These are phyloP conservation scores for Lasioglossum marginatum DNA, from an alignment of 2,888 invertebrate genomes.

Conservation along the genomic window DNA sequence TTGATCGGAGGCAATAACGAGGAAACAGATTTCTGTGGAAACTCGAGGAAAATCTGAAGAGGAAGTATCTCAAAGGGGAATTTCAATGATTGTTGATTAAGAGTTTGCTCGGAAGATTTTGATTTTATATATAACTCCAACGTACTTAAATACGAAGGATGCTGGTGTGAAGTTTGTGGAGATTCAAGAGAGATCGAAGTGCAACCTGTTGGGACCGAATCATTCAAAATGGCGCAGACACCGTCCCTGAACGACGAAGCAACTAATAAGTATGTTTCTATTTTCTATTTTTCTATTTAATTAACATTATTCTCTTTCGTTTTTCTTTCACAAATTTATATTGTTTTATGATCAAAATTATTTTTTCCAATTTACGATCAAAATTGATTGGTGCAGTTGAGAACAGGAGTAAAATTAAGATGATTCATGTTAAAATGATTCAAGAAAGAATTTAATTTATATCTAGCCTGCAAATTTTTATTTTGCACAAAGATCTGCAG, in stretches of 20 bases:
- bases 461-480: no score
- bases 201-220: background rate
- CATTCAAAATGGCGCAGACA: conserved; percentile 19
- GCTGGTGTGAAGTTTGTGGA: background rate
- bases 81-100: background rate
- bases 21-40: background rate
- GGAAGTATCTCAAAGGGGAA: background rate
- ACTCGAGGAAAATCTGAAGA: background rate
- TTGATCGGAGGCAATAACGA: background rate
- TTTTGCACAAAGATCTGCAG: no score
- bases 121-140: background rate
- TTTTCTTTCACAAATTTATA: background rate
- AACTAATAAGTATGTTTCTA: conserved; percentile 23
- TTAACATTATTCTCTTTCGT: background rate
- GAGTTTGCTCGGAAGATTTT: background rate
- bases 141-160: background rate
- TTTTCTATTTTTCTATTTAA: background rate
- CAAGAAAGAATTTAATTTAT: no score
- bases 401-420: no score
- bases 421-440: no score
- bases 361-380: no score
- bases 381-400: no score
- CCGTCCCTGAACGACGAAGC: conserved; percentile 2
- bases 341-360: background rate
- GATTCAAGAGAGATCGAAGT: background rate